Conservation (phyloP, 2,113 vertebrate genomes). For the Cygnus buccinator region DNA sequence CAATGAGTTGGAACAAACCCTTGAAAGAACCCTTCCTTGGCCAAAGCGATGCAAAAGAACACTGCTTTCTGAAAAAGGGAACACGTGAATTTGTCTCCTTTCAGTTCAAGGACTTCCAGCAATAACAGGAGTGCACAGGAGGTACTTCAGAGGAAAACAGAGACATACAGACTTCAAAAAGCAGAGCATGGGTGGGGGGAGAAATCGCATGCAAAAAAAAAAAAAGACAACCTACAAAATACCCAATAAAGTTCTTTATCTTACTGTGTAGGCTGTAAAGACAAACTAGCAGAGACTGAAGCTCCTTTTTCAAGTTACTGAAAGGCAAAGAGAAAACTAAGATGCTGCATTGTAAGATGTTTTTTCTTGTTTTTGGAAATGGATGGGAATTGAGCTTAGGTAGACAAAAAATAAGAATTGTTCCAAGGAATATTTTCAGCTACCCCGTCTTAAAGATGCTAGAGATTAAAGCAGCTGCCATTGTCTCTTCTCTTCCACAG, state of each 20-base stretch:
- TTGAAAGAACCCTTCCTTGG: background rate
- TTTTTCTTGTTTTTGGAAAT: background rate
- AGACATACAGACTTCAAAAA: background rate
- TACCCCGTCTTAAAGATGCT: background rate
- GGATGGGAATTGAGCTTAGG: background rate
- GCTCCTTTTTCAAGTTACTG: background rate
- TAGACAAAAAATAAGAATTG: background rate
- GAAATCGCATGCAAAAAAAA: background rate
- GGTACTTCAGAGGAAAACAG: background rate
- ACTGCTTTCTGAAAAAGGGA: background rate
- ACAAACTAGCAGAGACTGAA: background rate
- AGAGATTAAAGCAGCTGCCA: background rate
- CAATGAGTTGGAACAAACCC: background rate
- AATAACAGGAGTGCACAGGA: background rate
- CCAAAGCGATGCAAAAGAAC: background rate
- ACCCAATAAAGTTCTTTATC: background rate
- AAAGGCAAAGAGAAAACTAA: background rate
- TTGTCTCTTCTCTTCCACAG: background rate
- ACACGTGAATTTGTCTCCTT: background rate
- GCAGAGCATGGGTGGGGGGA: background rate
- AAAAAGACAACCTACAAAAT: background rate
- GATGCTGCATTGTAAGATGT: fast-evolving
- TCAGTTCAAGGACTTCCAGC: background rate
- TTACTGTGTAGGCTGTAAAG: background rate
- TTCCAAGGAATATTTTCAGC: background rate